Evolutionary conservation across 2,797 vertebrate species (phyloP), one percentile per base, ranked within the genome.

Genomic region (Pseudopleuronectes americanus): DNA sequence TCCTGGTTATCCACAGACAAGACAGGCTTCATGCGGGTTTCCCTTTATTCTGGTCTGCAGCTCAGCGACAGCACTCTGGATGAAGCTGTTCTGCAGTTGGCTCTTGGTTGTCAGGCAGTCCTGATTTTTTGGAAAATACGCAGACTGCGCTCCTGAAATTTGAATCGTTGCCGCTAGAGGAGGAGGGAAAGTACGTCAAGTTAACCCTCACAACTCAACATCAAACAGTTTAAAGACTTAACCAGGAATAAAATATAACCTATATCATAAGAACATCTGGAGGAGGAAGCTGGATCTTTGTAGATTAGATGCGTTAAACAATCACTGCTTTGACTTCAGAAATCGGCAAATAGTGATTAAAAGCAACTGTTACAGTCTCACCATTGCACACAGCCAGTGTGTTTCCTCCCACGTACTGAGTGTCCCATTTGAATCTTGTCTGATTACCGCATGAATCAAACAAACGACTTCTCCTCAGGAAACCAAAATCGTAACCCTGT

Each of bases 401-500:
- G 56, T 84, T 90, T 43, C 90, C 93, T 41, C 93, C 94, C 0
- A 70, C 0, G 52, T 93, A 82, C 75, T 94, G 92, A 0, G 86
- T 93, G 1, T 63, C 84, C 96, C 95, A 96, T n/a, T 58, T 83
- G 60, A 86, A 78, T 0, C 59, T 1, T 0, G 89, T 95, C 53
- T 54, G n/a, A 0, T 41, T 1, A 3, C 91, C 87, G 74, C 95
- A 96, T 47, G 75, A 73, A 2, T 96, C 94, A 36, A 86, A 94
- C 21, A 91, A 1, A 16, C 91, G 90, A 6, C 83, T 93, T 0
- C 21, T 84, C 70, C 95, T 91, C 0, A 93, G 4, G 52, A 96
- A 95, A 0, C 1, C 21, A 23, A 96, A 96, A 60, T 96, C 95
- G 41, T 91, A 94, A 24, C 91, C 93, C 93, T 94, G 86, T 24